Conservation (phyloP, 2,888 invertebrate genomes). For the Tridacna crocea region DNA sequence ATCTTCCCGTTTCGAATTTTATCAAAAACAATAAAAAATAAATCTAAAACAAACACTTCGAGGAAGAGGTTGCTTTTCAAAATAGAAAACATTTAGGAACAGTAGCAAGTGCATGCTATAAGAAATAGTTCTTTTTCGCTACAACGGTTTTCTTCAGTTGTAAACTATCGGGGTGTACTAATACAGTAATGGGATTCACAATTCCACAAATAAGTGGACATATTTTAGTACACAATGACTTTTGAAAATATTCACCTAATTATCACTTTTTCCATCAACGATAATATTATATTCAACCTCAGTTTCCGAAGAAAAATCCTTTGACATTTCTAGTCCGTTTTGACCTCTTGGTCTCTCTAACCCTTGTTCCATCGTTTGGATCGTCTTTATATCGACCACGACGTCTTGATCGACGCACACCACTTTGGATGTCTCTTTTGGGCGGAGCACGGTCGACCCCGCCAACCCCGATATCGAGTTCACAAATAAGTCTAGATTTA, state of each 20-base stretch:
- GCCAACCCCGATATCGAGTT: constrained; percentile 58
- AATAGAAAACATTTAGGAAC: no score
- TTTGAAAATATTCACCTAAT: not conserved
- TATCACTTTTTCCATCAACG: not conserved
- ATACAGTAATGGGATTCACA: no score
- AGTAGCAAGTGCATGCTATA: no score
- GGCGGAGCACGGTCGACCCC: constrained; percentile 41
- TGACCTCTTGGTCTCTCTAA: not conserved
- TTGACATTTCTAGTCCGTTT: constrained; percentile 16
- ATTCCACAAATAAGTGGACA: no score
- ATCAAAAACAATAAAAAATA: no score
- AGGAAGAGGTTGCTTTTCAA: no score
- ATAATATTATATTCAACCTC: not conserved
- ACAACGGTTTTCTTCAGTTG: no score
- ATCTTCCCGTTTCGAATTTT: no score
- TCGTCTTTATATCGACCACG: constrained; percentile 21
- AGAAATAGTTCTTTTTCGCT: no score
- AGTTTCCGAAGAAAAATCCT: constrained; percentile 20
- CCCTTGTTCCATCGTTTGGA: constrained; percentile 2
- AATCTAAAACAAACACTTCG: no score
- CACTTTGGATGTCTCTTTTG: constrained; percentile 48
- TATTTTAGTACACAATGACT: no score
- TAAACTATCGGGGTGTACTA: no score
- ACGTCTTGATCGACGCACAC: constrained; percentile 20
- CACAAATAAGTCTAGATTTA: constrained; percentile 79